A percentile compares a stretch with the other conserved stretches of the same genome.
Conservation (phyloP, 2,888 invertebrate genomes). For the Leptopterna dolabrata region DNA sequence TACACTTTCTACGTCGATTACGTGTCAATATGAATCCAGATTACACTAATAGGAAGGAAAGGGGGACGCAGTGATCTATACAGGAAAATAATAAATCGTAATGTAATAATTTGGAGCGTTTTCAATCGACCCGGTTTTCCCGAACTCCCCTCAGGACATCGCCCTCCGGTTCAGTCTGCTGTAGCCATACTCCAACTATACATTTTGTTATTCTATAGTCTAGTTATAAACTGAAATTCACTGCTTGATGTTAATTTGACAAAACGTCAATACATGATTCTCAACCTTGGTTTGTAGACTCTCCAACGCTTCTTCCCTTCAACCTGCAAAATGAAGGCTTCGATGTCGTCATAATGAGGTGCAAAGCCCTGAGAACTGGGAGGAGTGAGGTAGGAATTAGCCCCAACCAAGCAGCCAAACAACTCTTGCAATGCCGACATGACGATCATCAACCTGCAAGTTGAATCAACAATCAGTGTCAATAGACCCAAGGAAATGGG, state of each 20-base stretch:
- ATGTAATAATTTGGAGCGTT: no score
- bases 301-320: slow-evolving; percentile 97
- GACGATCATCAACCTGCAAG: slow-evolving; percentile 62
- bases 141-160: no score
- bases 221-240: neutral
- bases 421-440: slow-evolving; percentile 87
- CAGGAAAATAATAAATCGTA: no score
- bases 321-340: slow-evolving; percentile 95
- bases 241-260: neutral
- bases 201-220: no score
- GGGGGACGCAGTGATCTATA: no score
- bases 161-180: no score
- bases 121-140: no score
- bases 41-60: no score
- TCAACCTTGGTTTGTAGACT: slow-evolving; percentile 81
- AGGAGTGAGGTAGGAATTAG: slow-evolving; percentile 96
- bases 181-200: no score
- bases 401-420: slow-evolving; percentile 94
- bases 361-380: slow-evolving; percentile 97
- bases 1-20: no score
- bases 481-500: no score
- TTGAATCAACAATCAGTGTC: neutral
- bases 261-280: neutral
- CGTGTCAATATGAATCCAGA: no score
- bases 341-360: slow-evolving; percentile 98